phyloP scores from a whole-genome alignment of 2,797 vertebrate genomes.

The Sebastes reedi region DNA sequence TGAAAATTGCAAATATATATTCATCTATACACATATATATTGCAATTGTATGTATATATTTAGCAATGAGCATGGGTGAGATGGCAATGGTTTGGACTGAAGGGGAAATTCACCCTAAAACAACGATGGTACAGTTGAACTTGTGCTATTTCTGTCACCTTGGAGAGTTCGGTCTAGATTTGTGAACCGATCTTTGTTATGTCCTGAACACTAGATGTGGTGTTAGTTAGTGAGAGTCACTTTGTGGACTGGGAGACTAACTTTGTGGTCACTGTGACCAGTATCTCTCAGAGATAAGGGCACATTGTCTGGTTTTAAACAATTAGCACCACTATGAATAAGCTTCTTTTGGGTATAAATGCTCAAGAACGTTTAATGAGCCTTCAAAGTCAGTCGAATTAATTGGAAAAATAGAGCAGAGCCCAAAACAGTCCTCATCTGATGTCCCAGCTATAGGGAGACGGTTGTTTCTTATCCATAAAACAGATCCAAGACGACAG shows the following conservation, averaged over 20 bases:
- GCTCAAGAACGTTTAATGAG: constrained; percentile 54
- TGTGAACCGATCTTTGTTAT: constrained; percentile 27
- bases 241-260: constrained; percentile 43
- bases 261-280: constrained; percentile 64
- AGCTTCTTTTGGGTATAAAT: constrained; percentile 53
- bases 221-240: constrained; percentile 34
- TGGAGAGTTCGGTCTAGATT: constrained; percentile 13
- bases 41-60: constrained; percentile 56
- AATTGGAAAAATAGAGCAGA: constrained; percentile 35
- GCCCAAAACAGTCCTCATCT: constrained; percentile 20
- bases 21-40: constrained; percentile 64
- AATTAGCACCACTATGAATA: constrained; percentile 69
- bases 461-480: constrained; percentile 30
- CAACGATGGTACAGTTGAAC: constrained; percentile 18
- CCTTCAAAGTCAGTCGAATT: constrained; percentile 55
- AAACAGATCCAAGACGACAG: constrained; percentile 51
- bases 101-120: constrained; percentile 57
- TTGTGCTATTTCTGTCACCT: constrained; percentile 62
- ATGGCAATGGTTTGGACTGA: constrained; percentile 63
- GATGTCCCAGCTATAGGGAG: constrained; percentile 28
- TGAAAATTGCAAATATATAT: constrained; percentile 67
- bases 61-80: constrained; percentile 52
- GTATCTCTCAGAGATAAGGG: constrained; percentile 72
- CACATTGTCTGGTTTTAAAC: constrained; percentile 62
- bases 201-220: constrained; percentile 13